These are phyloP conservation scores for Linyphia triangularis DNA, from an alignment of 2,888 invertebrate species.

Conservation along the genomic window DNA sequence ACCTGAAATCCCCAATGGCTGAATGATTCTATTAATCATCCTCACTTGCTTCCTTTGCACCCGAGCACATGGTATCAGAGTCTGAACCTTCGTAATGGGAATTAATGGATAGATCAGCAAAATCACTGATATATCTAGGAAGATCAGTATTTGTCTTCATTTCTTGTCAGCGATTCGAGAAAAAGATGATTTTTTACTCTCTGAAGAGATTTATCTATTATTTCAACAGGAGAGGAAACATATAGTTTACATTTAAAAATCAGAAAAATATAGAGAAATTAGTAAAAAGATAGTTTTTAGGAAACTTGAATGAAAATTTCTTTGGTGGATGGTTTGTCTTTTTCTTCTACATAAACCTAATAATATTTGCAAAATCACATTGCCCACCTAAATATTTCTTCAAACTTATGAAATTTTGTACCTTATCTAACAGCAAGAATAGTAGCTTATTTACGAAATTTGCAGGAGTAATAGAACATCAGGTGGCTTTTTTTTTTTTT, in stretches of 20 bases:
- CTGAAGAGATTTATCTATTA: background rate
- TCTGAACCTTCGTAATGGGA: slow-evolving; percentile 21
- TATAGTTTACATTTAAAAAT: background rate
- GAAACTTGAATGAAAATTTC: background rate
- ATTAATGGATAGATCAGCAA: slow-evolving; percentile 31
- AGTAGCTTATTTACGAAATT: no score
- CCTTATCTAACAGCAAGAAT: no score
- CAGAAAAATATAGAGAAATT: background rate
- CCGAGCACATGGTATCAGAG: background rate
- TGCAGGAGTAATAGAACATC: no score
- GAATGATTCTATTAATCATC: slow-evolving; percentile 7
- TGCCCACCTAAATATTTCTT: no score
- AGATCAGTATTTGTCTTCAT: slow-evolving; percentile 13
- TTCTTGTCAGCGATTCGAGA: slow-evolving; percentile 8
- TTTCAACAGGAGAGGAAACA: background rate
- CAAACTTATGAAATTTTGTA: no score
- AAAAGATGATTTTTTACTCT: slow-evolving; percentile 7
- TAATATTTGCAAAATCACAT: no score
- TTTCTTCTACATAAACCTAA: no score
- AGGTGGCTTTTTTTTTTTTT: no score
- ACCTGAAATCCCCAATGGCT: background rate
- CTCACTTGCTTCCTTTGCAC: background rate
- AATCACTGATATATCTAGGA: slow-evolving; percentile 11
- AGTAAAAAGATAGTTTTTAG: background rate
- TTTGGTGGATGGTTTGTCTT: no score